phyloP scores from a whole-genome alignment of 2,888 invertebrate species.

The Protodeltote pygarga region DNA sequence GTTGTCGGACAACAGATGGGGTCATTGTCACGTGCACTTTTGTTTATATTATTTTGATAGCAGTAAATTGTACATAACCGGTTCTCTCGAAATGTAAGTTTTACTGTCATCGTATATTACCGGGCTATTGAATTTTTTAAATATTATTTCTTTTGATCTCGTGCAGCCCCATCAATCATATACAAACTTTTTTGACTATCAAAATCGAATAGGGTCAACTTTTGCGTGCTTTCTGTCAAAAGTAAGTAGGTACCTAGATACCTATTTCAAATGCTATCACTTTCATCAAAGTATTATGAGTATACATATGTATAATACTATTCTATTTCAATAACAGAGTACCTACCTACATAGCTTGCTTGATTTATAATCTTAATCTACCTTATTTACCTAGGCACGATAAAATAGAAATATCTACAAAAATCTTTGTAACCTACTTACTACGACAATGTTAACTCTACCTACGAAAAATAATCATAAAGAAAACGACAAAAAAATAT shows the following conservation, averaged over 20 bases:
- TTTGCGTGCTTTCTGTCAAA: too few relatives aligned
- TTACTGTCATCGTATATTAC: conserved; percentile 64
- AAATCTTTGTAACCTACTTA: too few relatives aligned
- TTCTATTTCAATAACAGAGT: conserved; percentile 30
- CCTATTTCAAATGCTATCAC: conserved; percentile 50
- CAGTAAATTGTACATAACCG: conserved; percentile 64
- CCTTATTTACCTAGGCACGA: too few relatives aligned
- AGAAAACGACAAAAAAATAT: conserved; percentile 3
- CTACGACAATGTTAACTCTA: too few relatives aligned
- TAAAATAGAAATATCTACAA: too few relatives aligned
- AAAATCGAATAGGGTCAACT: too few relatives aligned
- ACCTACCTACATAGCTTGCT: conserved; percentile 5
- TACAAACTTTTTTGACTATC: too few relatives aligned
- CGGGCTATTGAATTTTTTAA: conserved; percentile 59
- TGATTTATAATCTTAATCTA: conserved; percentile 20
- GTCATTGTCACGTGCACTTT: conserved; percentile 64
- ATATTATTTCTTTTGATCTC: conserved; percentile 61
- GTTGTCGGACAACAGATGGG: conserved; percentile 71
- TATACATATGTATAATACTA: too few relatives aligned
- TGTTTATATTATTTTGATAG: conserved; percentile 60
- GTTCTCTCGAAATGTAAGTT: conserved; percentile 56
- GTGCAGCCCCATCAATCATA: too few relatives aligned
- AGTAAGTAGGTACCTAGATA: too few relatives aligned
- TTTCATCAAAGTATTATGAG: conserved; percentile 30
- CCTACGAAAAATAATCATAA: too few relatives aligned